A percentile compares a stretch with the other conserved stretches of the same genome.
Evolutionary conservation across 2,888 invertebrate genomes (phyloP).

Genomic region (Ophioninae sp.): DNA sequence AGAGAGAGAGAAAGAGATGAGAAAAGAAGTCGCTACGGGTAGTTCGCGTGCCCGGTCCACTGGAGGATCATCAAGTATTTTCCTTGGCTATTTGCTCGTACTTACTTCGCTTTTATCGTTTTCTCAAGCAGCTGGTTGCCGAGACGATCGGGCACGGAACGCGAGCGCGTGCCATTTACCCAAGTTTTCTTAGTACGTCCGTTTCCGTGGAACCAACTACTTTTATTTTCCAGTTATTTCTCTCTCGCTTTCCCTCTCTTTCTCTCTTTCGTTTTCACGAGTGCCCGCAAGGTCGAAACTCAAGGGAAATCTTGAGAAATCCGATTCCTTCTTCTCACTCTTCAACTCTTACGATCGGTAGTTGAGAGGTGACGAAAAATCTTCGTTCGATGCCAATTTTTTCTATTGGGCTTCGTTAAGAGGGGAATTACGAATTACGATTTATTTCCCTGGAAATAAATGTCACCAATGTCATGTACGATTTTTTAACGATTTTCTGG

Average conservation of each 20-base stretch:
- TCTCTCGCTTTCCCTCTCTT: slow-evolving; percentile 16
- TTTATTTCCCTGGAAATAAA: no score
- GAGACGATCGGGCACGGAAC: slow-evolving; percentile 32
- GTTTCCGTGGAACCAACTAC: slow-evolving; percentile 57
- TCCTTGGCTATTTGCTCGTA: slow-evolving; percentile 54
- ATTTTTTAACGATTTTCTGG: no score
- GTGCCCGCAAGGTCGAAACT: slow-evolving; percentile 9
- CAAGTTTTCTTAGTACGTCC: slow-evolving; percentile 56
- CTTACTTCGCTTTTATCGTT: slow-evolving; percentile 45
- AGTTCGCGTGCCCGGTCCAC: slow-evolving; percentile 25
- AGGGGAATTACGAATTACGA: no score
- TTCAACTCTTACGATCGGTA: neutral
- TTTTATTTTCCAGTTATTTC: slow-evolving; percentile 28
- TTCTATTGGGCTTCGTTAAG: neutral
- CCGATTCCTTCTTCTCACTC: neutral
- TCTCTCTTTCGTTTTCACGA: slow-evolving; percentile 10
- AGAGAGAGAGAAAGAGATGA: neutral
- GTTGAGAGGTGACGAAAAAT: slow-evolving; percentile 5
- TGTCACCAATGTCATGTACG: no score
- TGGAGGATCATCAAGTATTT: slow-evolving; percentile 53
- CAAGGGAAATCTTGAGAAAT: slow-evolving; percentile 16
- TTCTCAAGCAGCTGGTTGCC: slow-evolving; percentile 45
- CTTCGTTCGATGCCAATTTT: neutral
- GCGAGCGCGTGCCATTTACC: slow-evolving; percentile 55
- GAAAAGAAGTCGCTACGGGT: neutral